Evolutionary conservation across 1,140 invertebrate species (phyloP).

Genomic region (Cotesia vestalis): DNA sequence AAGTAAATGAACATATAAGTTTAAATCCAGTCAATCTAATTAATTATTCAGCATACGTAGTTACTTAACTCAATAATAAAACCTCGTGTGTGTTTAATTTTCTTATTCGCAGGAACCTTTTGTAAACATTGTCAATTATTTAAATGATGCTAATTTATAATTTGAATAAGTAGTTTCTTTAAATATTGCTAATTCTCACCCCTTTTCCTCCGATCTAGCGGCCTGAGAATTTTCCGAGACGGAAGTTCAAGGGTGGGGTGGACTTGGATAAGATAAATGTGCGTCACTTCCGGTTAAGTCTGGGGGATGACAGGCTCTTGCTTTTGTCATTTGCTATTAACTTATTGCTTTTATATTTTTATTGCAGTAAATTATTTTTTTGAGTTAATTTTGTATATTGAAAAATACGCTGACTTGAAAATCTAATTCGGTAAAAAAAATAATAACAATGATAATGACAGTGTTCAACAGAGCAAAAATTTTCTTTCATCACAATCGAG

Average conservation of each 20-base stretch:
- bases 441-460: too few relatives aligned
- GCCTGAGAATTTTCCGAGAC: slow-evolving; percentile 4
- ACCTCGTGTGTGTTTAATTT: slow-evolving; percentile 2
- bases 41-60: slow-evolving; percentile 41
- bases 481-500: slow-evolving; percentile 5
- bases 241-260: slow-evolving; percentile 25
- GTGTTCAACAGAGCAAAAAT: slow-evolving; percentile 10
- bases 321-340: slow-evolving; percentile 26
- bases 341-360: slow-evolving; percentile 1
- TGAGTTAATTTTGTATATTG: too few relatives aligned
- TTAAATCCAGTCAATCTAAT: background rate
- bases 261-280: slow-evolving; percentile 37
- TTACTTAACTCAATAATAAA: slow-evolving; percentile 32
- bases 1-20: slow-evolving; percentile 8
- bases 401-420: too few relatives aligned
- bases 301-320: slow-evolving; percentile 31
- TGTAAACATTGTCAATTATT: slow-evolving; percentile 43
- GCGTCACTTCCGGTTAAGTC: slow-evolving; percentile 38
- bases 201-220: background rate
- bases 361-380: background rate
- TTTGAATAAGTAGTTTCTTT: slow-evolving; percentile 5
- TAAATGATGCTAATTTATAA: slow-evolving; percentile 34
- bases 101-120: slow-evolving; percentile 5
- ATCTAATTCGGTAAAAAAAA: too few relatives aligned
- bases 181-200: background rate